Base-by-base conservation (phyloP, 1,140 invertebrate genomes). In the Drosophila takahashii region DNA sequence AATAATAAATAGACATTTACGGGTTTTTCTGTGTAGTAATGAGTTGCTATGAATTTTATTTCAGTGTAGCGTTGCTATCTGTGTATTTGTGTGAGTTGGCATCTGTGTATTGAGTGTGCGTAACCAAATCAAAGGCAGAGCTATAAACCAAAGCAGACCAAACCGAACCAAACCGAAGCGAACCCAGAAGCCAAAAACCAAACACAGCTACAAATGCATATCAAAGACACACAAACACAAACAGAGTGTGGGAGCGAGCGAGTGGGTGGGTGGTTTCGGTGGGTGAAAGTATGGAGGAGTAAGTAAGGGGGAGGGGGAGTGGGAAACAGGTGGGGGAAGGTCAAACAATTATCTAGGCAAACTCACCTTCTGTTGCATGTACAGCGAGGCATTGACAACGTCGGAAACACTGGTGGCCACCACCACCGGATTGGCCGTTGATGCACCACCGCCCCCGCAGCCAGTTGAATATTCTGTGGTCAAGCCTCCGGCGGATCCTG, bases 341-440 rank as follows among this genome's bases (percentile, higher is more conserved):
- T 65, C 36, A 36, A 67, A 65, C 36, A 29, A 36, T 15, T 67
- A 41, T 32, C 10, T 16, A 26, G 44, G 7, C 4, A 64, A 65
- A 87, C 91, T 90, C 74, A 92, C 91, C 89, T 92, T 90, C 72
- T 92, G 90, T 79, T 92, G 91, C 80, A 92, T 86, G 48, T 92
- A 92, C 75, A 92, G 54, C 57, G 91, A 74, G 81, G 92, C 53
- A 67, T 80, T 79, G 87, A 93, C 86, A 81, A 92, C 85, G 39
- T 91, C 91, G 41, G 91, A 84, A 79, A 64, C 93, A 81, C 84
- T 93, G 79, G 89, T 93, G 90, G 91, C 93, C 80, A 89, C 93
- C 81, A 78, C 93, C 36, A 83, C 81, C 27, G 48, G 32, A 50
- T 32, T 50, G 47, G 90, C 39, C 93, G 79, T 32, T 41, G 69